These are phyloP conservation scores for Thinocorus orbignyianus DNA, from an alignment of 2,113 vertebrate species.

Conservation along the genomic window DNA sequence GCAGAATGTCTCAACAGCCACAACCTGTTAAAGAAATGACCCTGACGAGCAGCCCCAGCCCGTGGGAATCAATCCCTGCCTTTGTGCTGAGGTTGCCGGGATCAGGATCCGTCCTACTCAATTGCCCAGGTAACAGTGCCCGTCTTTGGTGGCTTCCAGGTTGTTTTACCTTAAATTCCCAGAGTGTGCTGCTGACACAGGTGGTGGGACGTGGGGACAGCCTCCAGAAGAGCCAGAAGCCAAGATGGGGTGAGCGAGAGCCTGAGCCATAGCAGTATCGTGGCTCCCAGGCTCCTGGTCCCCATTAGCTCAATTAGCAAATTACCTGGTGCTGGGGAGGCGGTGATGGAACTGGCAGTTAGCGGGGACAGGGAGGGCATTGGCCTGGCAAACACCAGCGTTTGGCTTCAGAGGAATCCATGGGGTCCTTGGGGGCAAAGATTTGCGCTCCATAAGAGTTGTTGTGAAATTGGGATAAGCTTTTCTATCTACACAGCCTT, in stretches of 20 bases:
- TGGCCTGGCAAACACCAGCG: accelerated
- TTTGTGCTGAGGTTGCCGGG: not conserved
- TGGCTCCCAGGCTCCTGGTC: not conserved
- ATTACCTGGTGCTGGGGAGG: not conserved
- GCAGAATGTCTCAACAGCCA: not conserved
- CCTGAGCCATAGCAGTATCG: accelerated
- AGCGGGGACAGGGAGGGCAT: accelerated
- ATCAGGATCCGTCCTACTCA: not conserved
- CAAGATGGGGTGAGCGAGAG: accelerated
- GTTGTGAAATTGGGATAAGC: not conserved
- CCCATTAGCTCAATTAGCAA: not conserved
- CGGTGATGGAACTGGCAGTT: too few relatives aligned
- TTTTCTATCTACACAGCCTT: not conserved
- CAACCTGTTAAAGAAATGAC: not conserved
- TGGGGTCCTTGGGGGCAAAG: not conserved
- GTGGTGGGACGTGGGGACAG: accelerated
- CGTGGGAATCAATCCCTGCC: accelerated
- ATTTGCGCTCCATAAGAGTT: not conserved
- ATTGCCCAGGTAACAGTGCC: not conserved
- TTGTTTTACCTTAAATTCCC: not conserved
- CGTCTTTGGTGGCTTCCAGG: not conserved
- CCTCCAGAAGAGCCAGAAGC: not conserved
- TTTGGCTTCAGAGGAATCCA: not conserved
- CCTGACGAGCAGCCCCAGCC: accelerated
- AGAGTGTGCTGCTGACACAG: accelerated